Conservation (phyloP, 2,888 invertebrate species). For the Willowsia nigromaculata region DNA sequence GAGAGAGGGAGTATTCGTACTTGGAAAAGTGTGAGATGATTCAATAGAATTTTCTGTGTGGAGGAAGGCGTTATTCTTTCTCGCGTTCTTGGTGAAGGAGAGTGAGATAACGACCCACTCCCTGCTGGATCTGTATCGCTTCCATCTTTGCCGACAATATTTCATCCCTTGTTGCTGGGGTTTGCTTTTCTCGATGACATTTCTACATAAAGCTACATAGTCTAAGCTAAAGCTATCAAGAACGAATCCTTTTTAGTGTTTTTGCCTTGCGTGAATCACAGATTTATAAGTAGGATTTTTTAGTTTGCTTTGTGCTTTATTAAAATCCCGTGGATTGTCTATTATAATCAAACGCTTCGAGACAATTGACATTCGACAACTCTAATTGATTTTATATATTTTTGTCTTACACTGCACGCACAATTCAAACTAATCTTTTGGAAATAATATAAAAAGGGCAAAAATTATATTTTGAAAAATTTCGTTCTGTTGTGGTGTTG, state of each 20-base stretch:
- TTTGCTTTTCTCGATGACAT: not conserved
- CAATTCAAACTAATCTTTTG: too few species aligned
- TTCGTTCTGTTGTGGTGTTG: too few species aligned
- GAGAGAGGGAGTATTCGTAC: not conserved
- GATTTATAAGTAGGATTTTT: not conserved
- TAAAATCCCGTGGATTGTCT: too few species aligned
- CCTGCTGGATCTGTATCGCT: conserved; percentile 37
- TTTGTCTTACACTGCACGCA: too few species aligned
- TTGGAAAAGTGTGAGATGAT: conserved; percentile 20
- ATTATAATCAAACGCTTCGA: too few species aligned
- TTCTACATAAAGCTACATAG: not conserved
- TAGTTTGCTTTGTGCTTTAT: too few species aligned
- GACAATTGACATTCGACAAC: too few species aligned
- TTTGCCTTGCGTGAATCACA: too few species aligned
- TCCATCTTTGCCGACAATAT: conserved; percentile 34
- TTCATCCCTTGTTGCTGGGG: conserved; percentile 20
- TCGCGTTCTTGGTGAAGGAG: not conserved
- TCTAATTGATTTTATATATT: too few species aligned
- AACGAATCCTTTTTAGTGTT: not conserved
- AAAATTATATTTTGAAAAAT: too few species aligned
- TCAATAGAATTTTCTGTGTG: conserved; percentile 20
- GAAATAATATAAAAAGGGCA: too few species aligned
- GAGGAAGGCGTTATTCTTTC: conserved; percentile 43
- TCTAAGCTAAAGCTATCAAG: not conserved
- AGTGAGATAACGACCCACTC: conserved; percentile 32